Percentiles rank a stretch among this genome's conserved stretches.
Evolutionary conservation across 2,113 vertebrate species (phyloP).

Genomic region (Tamias sibiricus): DNA sequence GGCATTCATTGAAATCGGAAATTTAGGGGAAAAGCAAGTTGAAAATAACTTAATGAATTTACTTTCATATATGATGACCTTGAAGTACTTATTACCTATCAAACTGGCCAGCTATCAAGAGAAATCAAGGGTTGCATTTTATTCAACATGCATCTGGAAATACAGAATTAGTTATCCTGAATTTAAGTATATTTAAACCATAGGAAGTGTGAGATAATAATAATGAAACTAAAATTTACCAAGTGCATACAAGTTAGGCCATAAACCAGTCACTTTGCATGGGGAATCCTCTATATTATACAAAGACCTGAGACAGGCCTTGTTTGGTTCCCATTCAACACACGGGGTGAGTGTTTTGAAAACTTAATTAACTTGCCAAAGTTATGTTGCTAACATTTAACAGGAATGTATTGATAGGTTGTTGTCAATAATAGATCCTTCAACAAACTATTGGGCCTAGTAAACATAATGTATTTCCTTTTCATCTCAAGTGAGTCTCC

Average conservation of each 20-base stretch:
- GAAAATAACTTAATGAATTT: background rate
- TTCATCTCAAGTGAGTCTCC: background rate
- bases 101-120: background rate
- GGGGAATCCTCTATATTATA: background rate
- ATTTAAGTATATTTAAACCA: background rate
- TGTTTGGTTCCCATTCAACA: background rate
- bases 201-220: background rate
- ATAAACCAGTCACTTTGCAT: background rate
- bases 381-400: background rate
- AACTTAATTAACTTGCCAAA: background rate
- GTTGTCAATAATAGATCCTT: background rate
- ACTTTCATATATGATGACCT: background rate
- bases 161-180: background rate
- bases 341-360: background rate
- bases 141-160: background rate
- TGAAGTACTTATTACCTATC: background rate
- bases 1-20: background rate
- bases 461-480: background rate
- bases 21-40: background rate
- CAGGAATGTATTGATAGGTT: background rate
- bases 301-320: background rate
- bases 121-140: background rate
- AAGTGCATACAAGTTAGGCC: background rate
- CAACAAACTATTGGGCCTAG: background rate
- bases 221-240: background rate